These are phyloP conservation scores for Dermatemys mawii DNA, from an alignment of 2,113 vertebrate genomes.

Conservation along the genomic window DNA sequence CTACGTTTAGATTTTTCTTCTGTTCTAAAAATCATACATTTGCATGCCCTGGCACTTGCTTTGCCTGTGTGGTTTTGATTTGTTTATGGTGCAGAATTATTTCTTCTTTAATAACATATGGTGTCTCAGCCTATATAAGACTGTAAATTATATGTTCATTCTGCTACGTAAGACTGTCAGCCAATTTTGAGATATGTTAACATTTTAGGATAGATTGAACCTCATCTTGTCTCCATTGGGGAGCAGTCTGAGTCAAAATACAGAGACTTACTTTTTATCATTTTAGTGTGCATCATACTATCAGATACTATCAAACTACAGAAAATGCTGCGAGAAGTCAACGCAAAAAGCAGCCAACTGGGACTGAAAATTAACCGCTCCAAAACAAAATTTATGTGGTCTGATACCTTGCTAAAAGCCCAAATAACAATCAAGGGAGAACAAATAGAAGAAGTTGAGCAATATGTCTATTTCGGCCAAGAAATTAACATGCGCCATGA, in stretches of 20 bases:
- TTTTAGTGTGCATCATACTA: not conserved
- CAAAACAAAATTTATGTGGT: no score
- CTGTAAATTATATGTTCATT: rapidly evolving
- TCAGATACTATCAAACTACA: no score
- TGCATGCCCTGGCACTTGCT: not conserved
- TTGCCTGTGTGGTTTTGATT: not conserved
- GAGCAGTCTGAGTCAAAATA: not conserved
- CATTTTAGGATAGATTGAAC: rapidly evolving
- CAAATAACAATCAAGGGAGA: no score
- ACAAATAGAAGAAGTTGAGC: no score
- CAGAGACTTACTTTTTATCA: not conserved
- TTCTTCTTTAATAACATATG: not conserved
- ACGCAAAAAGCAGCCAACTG: no score
- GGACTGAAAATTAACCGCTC: no score
- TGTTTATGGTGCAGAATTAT: not conserved
- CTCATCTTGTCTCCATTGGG: rapidly evolving
- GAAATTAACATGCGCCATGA: no score
- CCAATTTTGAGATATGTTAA: not conserved
- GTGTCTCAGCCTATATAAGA: not conserved
- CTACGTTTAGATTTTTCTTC: not conserved
- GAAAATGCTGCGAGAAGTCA: no score
- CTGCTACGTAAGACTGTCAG: not conserved
- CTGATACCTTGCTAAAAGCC: no score
- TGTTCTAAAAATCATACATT: not conserved
- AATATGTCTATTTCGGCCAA: no score